Base-by-base conservation (phyloP, 2,797 vertebrate species). In the Sciurus vulgaris region DNA sequence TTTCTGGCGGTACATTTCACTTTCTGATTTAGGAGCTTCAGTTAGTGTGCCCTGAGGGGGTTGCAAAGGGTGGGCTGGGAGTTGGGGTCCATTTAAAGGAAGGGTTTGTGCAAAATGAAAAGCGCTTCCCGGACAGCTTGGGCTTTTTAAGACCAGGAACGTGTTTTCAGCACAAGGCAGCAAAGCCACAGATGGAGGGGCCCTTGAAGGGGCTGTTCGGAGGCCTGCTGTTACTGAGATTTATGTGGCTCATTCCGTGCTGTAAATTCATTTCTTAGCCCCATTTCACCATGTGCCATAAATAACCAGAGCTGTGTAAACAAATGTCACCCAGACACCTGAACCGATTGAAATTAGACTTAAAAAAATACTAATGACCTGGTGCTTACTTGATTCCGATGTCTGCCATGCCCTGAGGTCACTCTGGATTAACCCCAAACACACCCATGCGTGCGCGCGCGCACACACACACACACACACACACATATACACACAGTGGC, bases 211-310 rank as follows among this genome's bases (percentile, higher is more conserved):
- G 7, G 3, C 73, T 96, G 69, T 93, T 96, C 97, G 63, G 77
- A 95, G 67, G 97, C 33, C 86, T 61, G 65, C 17, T 86, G 84
- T 85, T 96, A 85, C 86, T 63, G 79, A 97, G 86, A 98, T 95
- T 97, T 97, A 93, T 97, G 76, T 84, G 49, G 28, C 22, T 96
- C 95, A 18, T 97, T 98, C 85, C 56, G 26, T 30, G 59, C 61
- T 95, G 73, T 96, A 93, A 91, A 91, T 91, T 97, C 28, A 96
- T 97, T 96, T 97, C 73, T 94, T 96, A 89, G 79, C 86, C 72
- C 96, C 67, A 51, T 97, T 78, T 72, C 86, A 78, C 89, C 28
- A 5, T 51, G 30, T 73, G 18, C 86, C 84, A 3, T 93, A 97
- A 98, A 77, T 96, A 98, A 93, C 11, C 33, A 93, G 54, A 94